phyloP scores from a whole-genome alignment of 2,888 invertebrate species.

The Drosophila diplacantha region DNA sequence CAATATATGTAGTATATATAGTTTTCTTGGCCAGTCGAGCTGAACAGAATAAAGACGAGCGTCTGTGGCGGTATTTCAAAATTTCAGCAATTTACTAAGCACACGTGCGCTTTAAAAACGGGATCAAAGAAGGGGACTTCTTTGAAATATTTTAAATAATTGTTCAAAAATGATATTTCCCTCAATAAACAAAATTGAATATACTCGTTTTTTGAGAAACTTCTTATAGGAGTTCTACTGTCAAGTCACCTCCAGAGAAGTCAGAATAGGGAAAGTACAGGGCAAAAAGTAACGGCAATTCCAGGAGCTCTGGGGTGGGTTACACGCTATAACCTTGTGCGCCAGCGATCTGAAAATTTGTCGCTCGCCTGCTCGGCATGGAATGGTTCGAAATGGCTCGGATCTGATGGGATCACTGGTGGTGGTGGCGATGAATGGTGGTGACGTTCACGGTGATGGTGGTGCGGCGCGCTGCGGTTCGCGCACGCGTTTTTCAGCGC shows the following conservation, averaged over 20 bases:
- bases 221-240: not conserved
- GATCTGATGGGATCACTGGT: slow-evolving; percentile 26
- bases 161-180: no score
- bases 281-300: slow-evolving; percentile 62
- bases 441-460: slow-evolving; percentile 24
- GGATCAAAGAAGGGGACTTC: slow-evolving; percentile 2
- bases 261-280: not conserved
- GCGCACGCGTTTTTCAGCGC: slow-evolving; percentile 66
- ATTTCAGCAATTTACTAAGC: slow-evolving; percentile 51
- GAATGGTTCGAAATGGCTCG: not conserved
- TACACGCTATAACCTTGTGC: slow-evolving; percentile 19
- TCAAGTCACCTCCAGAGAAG: not conserved
- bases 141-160: not conserved
- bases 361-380: slow-evolving; percentile 37
- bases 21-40: slow-evolving; percentile 60
- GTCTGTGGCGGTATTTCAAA: slow-evolving; percentile 41
- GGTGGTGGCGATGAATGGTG: slow-evolving; percentile 33
- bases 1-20: slow-evolving; percentile 27
- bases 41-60: slow-evolving; percentile 44
- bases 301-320: slow-evolving; percentile 47
- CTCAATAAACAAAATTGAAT: not conserved
- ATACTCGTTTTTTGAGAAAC: not conserved
- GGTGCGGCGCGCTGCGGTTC: slow-evolving; percentile 31
- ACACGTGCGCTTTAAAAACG: slow-evolving; percentile 50
- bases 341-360: slow-evolving; percentile 62